These are phyloP conservation scores for Conus canariensis DNA, from an alignment of 2,888 invertebrate genomes.

Conservation along the genomic window DNA sequence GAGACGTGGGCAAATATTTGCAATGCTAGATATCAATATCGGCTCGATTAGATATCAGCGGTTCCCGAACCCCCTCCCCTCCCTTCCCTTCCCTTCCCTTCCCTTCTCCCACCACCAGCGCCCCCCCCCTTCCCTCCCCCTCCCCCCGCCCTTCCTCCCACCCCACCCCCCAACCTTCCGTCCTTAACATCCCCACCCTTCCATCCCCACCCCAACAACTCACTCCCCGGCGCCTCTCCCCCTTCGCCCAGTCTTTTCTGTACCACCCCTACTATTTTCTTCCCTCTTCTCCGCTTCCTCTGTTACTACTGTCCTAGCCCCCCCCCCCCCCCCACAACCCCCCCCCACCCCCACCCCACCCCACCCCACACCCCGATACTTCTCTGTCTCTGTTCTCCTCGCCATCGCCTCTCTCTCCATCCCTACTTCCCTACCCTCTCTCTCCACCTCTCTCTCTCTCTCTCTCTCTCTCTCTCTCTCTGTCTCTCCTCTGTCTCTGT, in stretches of 20 bases:
- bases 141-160: neutral
- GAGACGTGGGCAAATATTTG: conserved; percentile 46
- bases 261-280: too few relatives aligned
- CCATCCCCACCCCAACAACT: neutral
- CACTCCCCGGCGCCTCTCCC: neutral
- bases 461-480: neutral
- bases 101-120: too few relatives aligned
- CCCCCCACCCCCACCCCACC: too few relatives aligned
- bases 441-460: neutral
- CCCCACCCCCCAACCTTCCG: too few relatives aligned
- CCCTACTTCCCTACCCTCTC: neutral
- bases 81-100: neutral
- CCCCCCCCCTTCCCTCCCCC: too few relatives aligned
- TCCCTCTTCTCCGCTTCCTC: too few relatives aligned
- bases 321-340: too few relatives aligned
- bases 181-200: too few relatives aligned
- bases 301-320: too few relatives aligned
- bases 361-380: neutral
- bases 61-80: neutral
- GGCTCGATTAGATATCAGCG: conserved; percentile 39
- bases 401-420: neutral
- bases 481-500: neutral
- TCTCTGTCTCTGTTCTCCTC: neutral
- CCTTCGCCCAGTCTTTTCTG: too few relatives aligned
- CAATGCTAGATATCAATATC: conserved; percentile 39